Evolutionary conservation across 2,888 invertebrate species (phyloP), one percentile per base, ranked within the genome.

Genomic region (Drosophila borealis): DNA sequence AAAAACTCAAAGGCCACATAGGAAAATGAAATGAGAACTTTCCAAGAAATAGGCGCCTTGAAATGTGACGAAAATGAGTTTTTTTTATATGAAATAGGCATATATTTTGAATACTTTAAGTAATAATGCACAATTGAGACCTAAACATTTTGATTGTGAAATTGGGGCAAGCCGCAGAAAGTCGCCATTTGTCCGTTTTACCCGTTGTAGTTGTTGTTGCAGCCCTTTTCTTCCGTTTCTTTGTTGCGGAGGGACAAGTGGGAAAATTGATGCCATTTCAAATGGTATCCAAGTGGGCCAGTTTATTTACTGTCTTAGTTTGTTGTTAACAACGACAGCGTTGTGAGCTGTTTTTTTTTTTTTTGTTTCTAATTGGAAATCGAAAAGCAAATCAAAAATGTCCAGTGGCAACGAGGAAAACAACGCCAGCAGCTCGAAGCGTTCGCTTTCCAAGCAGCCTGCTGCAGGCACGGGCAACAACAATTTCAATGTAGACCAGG

Each of bases 1-100:
- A 71, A 56, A 64, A 56, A 21, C 36, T 21, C 55, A 70, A 88
- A 77, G 87, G 83, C 83, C 83, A 83, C 89, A 83, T 78, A 79
- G 55, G 68, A 64, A 70, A 77, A 70, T 54, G 50, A n/a, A 42
- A 34, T 48, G 51, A 62, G 67, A 70, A 56, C 55, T 57, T 63
- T 49, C 34, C 42, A 19, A 17, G 21, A 37, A 49, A 39, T 57
- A 41, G 37, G 41, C 39, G 41, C 11, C 11, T 17, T 33, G 33
- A 21, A 48, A 49, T 46, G 14, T 49, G 34, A 10, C n/a, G 10
- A 6, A 25, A 19, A 37, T 33, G 3, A 21, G 1, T 21, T 37
- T 5, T 39, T 45, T 33, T 21, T 33, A 41, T 29, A 8, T 29
- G 29, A 36, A 37, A 25, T 6, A n/a, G 48, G 13, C 46, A 2